Evolutionary conservation across 2,888 invertebrate species (phyloP).

Genomic region (Drosophila hamatofila): DNA sequence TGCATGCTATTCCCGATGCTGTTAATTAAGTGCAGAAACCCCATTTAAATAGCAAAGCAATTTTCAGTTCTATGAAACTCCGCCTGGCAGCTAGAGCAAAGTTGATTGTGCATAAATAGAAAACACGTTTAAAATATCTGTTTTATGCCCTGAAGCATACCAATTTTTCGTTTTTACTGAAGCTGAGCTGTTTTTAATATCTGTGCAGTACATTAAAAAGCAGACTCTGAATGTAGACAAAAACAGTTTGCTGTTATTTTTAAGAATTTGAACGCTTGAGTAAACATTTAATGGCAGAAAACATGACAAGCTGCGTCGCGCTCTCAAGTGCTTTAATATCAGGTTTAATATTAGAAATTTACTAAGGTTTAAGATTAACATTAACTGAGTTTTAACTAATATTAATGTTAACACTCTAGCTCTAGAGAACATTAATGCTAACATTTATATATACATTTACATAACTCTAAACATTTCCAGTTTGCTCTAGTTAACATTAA

Average conservation of each 20-base stretch:
- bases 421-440: too few relatives aligned
- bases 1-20: not conserved
- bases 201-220: not conserved
- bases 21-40: constrained; percentile 29
- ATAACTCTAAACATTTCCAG: too few relatives aligned
- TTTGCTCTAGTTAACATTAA: too few relatives aligned
- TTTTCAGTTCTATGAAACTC: not conserved
- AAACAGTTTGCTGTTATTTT: not conserved
- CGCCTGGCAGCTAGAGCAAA: not conserved
- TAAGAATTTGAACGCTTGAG: constrained; percentile 7
- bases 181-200: not conserved
- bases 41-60: constrained; percentile 5
- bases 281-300: constrained; percentile 3
- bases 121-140: constrained; percentile 1
- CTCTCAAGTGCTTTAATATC: not conserved
- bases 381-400: not conserved
- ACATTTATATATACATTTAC: not conserved
- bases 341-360: not conserved
- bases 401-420: too few relatives aligned
- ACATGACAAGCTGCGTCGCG: not conserved
- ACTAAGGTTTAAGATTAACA: not conserved
- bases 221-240: not conserved
- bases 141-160: not conserved
- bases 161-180: not conserved
- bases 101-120: not conserved